Percentiles rank a stretch among this genome's conserved stretches.
Evolutionary conservation across 2,113 vertebrate species (phyloP).

Genomic region (Ardeotis arabs): DNA sequence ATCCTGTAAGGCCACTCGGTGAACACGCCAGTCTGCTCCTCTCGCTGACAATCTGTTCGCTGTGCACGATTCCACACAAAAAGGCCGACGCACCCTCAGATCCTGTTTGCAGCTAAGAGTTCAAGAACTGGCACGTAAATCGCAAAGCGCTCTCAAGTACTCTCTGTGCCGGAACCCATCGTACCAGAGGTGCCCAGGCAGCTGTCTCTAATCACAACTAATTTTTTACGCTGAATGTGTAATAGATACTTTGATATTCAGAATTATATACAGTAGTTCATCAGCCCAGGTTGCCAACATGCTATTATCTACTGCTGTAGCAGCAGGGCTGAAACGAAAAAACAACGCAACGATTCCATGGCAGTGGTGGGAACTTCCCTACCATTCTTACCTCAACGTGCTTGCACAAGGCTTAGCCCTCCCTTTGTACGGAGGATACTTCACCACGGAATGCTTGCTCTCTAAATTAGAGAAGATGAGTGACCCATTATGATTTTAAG

Average conservation of each 20-base stretch:
- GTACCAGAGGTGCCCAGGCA: not conserved
- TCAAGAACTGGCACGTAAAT: not conserved
- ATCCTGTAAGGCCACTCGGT: not conserved
- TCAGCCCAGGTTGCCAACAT: not conserved
- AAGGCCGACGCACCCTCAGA: rapidly evolving
- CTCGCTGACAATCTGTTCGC: not conserved
- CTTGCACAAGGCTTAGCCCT: not conserved
- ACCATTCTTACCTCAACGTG: rapidly evolving
- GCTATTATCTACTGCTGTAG: no score
- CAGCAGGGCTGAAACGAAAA: not conserved
- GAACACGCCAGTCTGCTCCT: not conserved
- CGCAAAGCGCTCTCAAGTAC: not conserved
- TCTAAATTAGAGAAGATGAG: not conserved
- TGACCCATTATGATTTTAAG: not conserved
- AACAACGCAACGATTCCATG: not conserved
- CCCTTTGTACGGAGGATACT: not conserved
- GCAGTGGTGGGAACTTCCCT: not conserved
- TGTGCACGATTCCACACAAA: not conserved
- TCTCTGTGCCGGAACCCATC: not conserved
- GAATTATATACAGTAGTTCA: not conserved
- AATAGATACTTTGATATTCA: not conserved
- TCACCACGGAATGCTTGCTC: no score
- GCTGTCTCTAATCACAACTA: not conserved
- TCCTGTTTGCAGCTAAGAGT: no score
- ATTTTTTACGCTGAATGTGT: not conserved